Conservation (phyloP, 1,140 invertebrate species). For the Anastrepha ludens region DNA sequence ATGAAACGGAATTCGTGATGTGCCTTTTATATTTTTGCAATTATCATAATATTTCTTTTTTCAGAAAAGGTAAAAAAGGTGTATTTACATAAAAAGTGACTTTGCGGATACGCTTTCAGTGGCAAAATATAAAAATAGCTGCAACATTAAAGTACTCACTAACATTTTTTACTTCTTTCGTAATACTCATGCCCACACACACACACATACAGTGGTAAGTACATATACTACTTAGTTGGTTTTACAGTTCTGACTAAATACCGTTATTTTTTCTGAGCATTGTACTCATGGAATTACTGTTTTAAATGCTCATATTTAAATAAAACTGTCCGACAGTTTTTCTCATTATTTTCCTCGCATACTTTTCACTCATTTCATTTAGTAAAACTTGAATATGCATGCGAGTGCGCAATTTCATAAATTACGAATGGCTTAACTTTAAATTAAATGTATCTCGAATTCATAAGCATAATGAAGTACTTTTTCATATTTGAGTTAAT, state of each 20-base stretch:
- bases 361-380: neutral
- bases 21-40: conserved; percentile 47
- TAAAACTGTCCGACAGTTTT: neutral
- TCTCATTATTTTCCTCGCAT: neutral
- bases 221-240: neutral
- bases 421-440: too few relatives aligned
- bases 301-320: conserved; percentile 4
- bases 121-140: neutral
- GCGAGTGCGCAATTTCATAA: neutral
- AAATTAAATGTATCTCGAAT: too few relatives aligned
- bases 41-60: conserved; percentile 30
- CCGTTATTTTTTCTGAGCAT: neutral
- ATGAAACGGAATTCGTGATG: conserved; percentile 48
- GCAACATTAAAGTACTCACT: neutral
- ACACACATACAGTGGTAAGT: neutral
- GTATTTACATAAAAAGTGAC: conserved; percentile 43
- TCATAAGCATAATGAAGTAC: too few relatives aligned
- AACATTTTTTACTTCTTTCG: too few relatives aligned
- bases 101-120: neutral
- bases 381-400: neutral
- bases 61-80: neutral
- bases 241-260: neutral
- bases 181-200: neutral
- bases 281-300: neutral
- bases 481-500: too few relatives aligned